Conservation (phyloP, 2,888 invertebrate genomes). For the Gari tellinella region DNA sequence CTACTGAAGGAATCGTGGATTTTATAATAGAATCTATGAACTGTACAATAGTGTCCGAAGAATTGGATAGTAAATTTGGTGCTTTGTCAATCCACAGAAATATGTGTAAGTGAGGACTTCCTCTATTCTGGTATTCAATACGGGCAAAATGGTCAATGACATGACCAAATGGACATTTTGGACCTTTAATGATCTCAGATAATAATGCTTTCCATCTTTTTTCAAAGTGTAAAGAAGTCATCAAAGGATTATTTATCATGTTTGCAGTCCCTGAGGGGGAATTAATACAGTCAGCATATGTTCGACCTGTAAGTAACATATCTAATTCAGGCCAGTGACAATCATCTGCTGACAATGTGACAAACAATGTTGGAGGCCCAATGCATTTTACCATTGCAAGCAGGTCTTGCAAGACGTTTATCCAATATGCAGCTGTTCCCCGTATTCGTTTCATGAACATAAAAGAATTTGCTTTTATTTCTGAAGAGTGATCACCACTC, state of each 20-base stretch:
- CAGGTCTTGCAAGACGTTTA: conserved; percentile 6
- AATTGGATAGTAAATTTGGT: neutral
- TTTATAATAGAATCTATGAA: conserved; percentile 29
- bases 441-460: conserved; percentile 37
- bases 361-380: conserved; percentile 21
- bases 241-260: conserved; percentile 24
- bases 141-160: conserved; percentile 36
- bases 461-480: conserved; percentile 9
- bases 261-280: conserved; percentile 2
- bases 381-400: conserved; percentile 16
- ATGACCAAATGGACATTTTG: conserved; percentile 22
- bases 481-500: neutral
- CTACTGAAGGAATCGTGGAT: conserved; percentile 6
- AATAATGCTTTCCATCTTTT: conserved; percentile 29
- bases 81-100: conserved; percentile 40
- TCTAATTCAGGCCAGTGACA: conserved; percentile 23
- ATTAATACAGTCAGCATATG: neutral
- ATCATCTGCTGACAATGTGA: conserved; percentile 33
- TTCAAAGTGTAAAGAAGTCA: conserved; percentile 37
- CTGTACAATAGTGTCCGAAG: too few species aligned
- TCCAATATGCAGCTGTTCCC: conserved; percentile 23
- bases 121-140: conserved; percentile 41
- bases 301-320: neutral
- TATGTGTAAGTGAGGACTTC: conserved; percentile 35
- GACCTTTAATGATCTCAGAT: conserved; percentile 15